A percentile compares a stretch with the other conserved stretches of the same genome.
Conservation (phyloP, 2,888 invertebrate species). For the Diplazon laetatorius region DNA sequence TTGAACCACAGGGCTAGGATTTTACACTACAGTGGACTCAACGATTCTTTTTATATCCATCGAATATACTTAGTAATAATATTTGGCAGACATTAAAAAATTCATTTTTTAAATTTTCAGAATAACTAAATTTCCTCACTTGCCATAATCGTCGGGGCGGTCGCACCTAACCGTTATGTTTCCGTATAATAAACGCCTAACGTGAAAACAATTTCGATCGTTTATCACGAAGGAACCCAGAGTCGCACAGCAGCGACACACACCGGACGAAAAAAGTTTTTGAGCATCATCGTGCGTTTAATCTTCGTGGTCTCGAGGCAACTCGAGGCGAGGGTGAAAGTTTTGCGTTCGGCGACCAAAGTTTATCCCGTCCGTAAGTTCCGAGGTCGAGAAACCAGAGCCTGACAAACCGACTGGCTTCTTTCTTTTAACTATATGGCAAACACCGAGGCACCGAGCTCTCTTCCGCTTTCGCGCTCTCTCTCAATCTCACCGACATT, state of each 20-base stretch:
- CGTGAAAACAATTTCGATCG: conserved; percentile 60
- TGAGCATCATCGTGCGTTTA: conserved; percentile 70
- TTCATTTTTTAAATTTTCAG: background rate
- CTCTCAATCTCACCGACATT: conserved; percentile 14
- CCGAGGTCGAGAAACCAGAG: conserved; percentile 43
- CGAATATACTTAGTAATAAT: too few relatives aligned
- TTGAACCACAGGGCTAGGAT: too few relatives aligned
- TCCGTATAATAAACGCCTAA: conserved; percentile 20
- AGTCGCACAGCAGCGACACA: conserved; percentile 32
- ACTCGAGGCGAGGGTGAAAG: conserved; percentile 49
- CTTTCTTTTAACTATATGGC: conserved; percentile 59
- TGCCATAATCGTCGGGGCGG: background rate
- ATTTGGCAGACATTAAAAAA: background rate
- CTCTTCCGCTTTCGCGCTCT: conserved; percentile 48
- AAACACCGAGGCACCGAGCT: conserved; percentile 35
- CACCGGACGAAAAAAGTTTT: conserved; percentile 65
- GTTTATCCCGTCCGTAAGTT: too few relatives aligned
- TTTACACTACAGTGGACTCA: too few relatives aligned
- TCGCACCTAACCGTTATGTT: background rate
- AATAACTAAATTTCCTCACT: conserved; percentile 1
- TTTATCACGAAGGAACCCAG: conserved; percentile 69
- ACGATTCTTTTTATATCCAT: too few relatives aligned
- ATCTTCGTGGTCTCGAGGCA: conserved; percentile 66
- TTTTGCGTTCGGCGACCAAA: conserved; percentile 54
- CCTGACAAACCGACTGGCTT: conserved; percentile 71